Evolutionary conservation across 2,888 invertebrate species (phyloP), one percentile per base, ranked within the genome.

Genomic region (Phortica magna): DNA sequence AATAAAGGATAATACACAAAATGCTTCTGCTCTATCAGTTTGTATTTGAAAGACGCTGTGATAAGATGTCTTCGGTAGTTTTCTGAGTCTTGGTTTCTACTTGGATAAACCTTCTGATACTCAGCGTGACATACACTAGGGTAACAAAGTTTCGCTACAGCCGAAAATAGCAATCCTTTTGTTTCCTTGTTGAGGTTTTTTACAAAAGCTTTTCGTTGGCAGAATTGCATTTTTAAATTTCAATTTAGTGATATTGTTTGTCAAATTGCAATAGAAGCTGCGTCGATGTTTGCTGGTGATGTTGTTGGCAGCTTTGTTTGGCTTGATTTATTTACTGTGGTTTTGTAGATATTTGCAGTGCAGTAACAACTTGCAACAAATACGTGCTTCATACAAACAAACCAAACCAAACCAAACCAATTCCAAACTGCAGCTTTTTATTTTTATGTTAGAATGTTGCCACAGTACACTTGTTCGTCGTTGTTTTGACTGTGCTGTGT

Each of bases 211-310:
- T 71, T 76, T 79, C 77, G 78, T 68, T 75, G 74, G 81, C 79
- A 81, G 77, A 78, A 74, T 79, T 84, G 88, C 87, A 88, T 85
- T 85, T 65, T 85, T 87, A 85, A 89, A 89, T 85, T 85, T 85
- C 85, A 88, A 85, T 85, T 89, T 86, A 85, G 87, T 85, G 88
- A 89, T 88, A 86, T 86, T 85, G 84, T 83, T 88, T 89, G 75
- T 76, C 87, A 88, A 88, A 64, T 68, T 42, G 67, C 48, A 48
- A 14, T 14, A 48, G 48, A 14, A 9, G 48, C 14, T 14, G 48
- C 31, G 31, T 31, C 31, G 31, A 31, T 31, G 31, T 31, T 31
- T 31, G 31, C 5, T 31, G 31, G 31, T 31, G 31, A 31, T 31
- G 31, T 31, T 31, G 31, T 31, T 68, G 77, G 76, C 71, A 77